Conservation (phyloP, 2,113 vertebrate genomes). For the Melanostigma gelatinosum region DNA sequence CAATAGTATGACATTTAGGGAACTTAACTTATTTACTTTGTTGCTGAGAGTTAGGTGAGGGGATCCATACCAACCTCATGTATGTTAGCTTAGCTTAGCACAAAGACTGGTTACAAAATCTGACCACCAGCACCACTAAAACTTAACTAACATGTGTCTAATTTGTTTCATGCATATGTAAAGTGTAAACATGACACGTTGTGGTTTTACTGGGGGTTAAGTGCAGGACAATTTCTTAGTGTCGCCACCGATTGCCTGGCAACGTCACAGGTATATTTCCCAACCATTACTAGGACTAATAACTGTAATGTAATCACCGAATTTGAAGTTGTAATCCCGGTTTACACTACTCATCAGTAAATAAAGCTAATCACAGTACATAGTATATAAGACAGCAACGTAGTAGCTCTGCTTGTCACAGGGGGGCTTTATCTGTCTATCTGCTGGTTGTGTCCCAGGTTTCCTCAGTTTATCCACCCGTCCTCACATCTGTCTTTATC, state of each 20-base stretch:
- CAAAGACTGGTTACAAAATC: background rate
- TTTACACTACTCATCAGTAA: background rate
- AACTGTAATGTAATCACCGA: background rate
- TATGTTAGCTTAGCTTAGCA: background rate
- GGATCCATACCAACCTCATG: background rate
- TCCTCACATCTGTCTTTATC: constrained; percentile 54
- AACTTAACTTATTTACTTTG: background rate
- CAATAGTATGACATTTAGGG: background rate
- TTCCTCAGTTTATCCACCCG: constrained; percentile 46
- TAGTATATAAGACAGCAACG: background rate
- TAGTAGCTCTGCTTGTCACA: background rate
- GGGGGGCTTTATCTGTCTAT: constrained; percentile 36
- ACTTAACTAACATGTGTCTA: background rate
- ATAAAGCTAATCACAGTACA: background rate
- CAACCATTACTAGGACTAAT: background rate
- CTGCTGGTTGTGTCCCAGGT: constrained; percentile 33
- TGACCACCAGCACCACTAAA: background rate
- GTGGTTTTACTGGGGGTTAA: background rate
- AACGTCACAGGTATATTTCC: background rate
- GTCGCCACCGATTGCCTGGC: background rate
- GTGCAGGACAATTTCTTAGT: background rate
- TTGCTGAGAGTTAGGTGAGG: background rate
- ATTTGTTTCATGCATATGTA: background rate
- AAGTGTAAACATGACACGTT: background rate
- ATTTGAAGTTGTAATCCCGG: background rate